Evolutionary conservation across 2,888 invertebrate species (phyloP), one percentile per base, ranked within the genome.

Genomic region (Incurvaria masculella): DNA sequence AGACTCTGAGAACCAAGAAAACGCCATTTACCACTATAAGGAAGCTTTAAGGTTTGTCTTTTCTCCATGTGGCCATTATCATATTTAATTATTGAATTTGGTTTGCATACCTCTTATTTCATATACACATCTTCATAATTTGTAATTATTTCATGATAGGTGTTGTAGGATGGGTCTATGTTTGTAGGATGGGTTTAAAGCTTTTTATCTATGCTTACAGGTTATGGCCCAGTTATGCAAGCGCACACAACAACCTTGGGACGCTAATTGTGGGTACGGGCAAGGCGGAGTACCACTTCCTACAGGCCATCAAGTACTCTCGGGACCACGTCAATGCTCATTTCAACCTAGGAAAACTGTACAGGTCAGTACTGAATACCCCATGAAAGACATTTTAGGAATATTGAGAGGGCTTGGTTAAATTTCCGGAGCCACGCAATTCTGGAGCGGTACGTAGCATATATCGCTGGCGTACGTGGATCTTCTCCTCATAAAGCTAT

Each of bases 171-270:
- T n/a, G n/a, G n/a, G n/a, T n/a, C n/a, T n/a, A n/a, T n/a, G n/a
- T n/a, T n/a, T n/a, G n/a, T n/a, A n/a, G n/a, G n/a, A n/a, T n/a
- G n/a, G n/a, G n/a, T n/a, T n/a, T n/a, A n/a, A n/a, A n/a, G n/a
- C n/a, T n/a, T n/a, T n/a, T n/a, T n/a, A n/a, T n/a, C n/a, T n/a
- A n/a, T n/a, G n/a, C n/a, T n/a, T 75, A 19, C 78, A 93, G 93
- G 61, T 66, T 93, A 42, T 92, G 91, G 88, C 91, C 91, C 10
- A 82, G 85, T 38, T 90, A 93, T 65, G 89, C 92, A 5, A 91
- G 91, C 61, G 91, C 92, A 1, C 90, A 91, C 72, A 92, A 93
- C 68, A 94, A 94, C 70, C 79, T 94, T 44, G 94, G 91, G 19
- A 92, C 91, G 2, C 66, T 93, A 53, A 82, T 91, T 57, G 74